Evolutionary conservation across 2,888 invertebrate species (phyloP), one percentile per base, ranked within the genome.

Genomic region (Chrysodeixis includens): DNA sequence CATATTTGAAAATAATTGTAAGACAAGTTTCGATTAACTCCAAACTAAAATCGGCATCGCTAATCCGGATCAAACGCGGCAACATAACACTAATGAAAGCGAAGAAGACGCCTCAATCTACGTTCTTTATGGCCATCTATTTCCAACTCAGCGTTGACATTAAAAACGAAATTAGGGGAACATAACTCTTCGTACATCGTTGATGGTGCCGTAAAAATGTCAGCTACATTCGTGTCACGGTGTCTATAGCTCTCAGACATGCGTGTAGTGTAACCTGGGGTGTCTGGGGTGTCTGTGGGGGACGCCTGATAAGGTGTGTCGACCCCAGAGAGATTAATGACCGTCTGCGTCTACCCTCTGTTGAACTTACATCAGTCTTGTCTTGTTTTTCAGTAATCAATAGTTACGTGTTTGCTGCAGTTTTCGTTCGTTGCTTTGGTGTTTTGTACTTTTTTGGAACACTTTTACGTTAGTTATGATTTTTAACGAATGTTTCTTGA

Each of bases 291-390:
- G 68, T 62, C 62, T 66, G 69, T 76, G 74, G 78, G 71, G 79
- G 79, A 83, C 77, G 84, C 76, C 71, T 73, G 78, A 76, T 80
- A 83, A 73, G 65, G 68, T 67, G 66, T 68, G 78, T 81, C 78
- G 79, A 71, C 74, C 71, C 71, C 57, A 56, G 72, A 70, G 65
- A 80, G 84, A 86, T 86, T 87, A 86, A 87, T 79, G 84, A 74
- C 77, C 76, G 87, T 84, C 84, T 86, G 74, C 72, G 66, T 74
- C 76, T 69, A 69, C 81, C 77, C 71, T 72, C 69, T 57, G 59
- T 66, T 69, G 57, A 49, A 54, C 65, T 69, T 67, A 71, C 62
- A 68, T 70, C 46, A 54, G 63, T 61, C 52, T 56, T 53, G 63
- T 56, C 54, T 60, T 62, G 64, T 51, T 60, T 30, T 66, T 75